Evolutionary conservation across 2,888 invertebrate genomes (phyloP).

Genomic region (Criorhina ranunculi): DNA sequence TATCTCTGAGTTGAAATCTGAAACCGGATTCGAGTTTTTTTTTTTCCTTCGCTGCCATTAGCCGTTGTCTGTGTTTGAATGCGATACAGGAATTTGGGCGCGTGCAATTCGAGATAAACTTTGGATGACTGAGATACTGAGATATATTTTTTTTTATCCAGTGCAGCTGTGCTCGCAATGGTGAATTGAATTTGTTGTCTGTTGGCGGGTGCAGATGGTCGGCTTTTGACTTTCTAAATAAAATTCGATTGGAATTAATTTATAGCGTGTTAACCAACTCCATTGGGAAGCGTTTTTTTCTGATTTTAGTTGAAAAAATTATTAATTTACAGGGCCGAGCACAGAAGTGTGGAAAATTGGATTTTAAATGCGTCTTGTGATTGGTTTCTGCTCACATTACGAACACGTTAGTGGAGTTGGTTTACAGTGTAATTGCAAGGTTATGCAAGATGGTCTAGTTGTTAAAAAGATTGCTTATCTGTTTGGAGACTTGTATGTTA

Average conservation of each 20-base stretch:
- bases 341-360: constrained; percentile 49
- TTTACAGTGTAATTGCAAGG: neutral
- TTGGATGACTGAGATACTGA: constrained; percentile 51
- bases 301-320: constrained; percentile 32
- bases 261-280: constrained; percentile 47
- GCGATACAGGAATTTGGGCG: constrained; percentile 57
- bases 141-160: constrained; percentile 5
- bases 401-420: constrained; percentile 1
- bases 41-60: neutral
- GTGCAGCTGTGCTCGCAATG: constrained; percentile 45
- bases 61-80: constrained; percentile 26
- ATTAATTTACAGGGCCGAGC: constrained; percentile 39
- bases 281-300: constrained; percentile 21
- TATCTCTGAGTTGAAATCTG: constrained; percentile 64
- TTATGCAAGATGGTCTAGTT: neutral
- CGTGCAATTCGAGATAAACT: constrained; percentile 66
- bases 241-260: constrained; percentile 65
- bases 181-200: constrained; percentile 28
- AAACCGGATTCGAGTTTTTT: constrained; percentile 54
- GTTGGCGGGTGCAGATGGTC: neutral
- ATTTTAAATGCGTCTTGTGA: constrained; percentile 18
- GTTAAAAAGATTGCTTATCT: constrained; percentile 10
- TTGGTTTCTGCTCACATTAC: constrained; percentile 10
- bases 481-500: neutral
- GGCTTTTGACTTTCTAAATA: constrained; percentile 72